Base-by-base conservation (phyloP, 2,888 invertebrate genomes). In the Pyrocoelia pectoralis region DNA sequence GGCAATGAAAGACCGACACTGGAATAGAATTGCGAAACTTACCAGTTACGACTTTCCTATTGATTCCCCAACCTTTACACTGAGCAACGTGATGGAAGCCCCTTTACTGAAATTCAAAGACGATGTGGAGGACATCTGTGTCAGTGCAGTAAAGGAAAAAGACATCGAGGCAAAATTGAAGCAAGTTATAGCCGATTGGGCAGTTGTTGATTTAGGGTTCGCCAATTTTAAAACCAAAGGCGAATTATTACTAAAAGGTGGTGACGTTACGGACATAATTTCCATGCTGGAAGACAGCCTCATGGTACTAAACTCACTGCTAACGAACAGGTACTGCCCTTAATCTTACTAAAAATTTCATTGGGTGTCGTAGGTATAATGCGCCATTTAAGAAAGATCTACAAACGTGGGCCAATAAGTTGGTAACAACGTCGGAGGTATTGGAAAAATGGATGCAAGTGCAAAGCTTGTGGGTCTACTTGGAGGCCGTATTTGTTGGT, bases 401-500 rank as follows among this genome's bases (percentile, higher is more conserved):
- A 66, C 85, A 91, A 69, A 67, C 88, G 8, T 95, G 94, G 94
- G 89, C 94, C 10, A 86, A 86, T 64, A 93, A 93, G 76, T 80
- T 95, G 54, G 90, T 91, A 2, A 89, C 85, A 66, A 93, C 94
- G 0, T 89, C 89, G 0, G 94, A 94, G 77, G 92, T 95, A 68
- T 82, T 95, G 43, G 94, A 94, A 75, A 93, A 88, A 74, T 95
- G 95, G 95, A 76, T 95, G 59, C 83, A 84, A 68, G 94, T 95
- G 0, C 95, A 95, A 78, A 95, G 92, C 77, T 83, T 95, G 51
- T 95, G 95, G 95, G 89, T 94, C 72, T 95, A 95, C 76, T 79
- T 95, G 64, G 95, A 95, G 77, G 95, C 94, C 1, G 95, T 95
- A 0, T 95, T 95, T 80, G 93, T 94, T 10, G 94, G 95, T 6